Base-by-base conservation (phyloP, 2,797 vertebrate genomes). In the Linurgus olivaceus region DNA sequence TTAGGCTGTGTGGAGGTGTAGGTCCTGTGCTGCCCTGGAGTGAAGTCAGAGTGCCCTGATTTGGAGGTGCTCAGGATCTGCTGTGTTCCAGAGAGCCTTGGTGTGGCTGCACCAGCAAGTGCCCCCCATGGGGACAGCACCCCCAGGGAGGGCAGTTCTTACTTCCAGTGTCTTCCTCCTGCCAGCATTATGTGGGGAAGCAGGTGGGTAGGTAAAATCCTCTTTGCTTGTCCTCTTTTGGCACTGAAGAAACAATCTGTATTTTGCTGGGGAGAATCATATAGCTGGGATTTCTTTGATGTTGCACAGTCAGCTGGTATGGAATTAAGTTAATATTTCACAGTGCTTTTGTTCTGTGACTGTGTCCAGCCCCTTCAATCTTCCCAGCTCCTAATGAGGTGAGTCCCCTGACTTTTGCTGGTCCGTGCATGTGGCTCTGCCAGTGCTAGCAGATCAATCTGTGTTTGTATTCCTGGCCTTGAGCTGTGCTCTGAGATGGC, bases 251-350 rank as follows among this genome's bases (percentile, higher is more conserved):
- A 52, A 24, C 11, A 63, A 7, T 38, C 44, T 45, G 11, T 78
- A 3, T 51, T 77, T 72, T 52, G 6, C 52, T 78, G 20, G 18
- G 8, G 13, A 55, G 9, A 0, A 0, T 31, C 2, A 0, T 2
- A 1, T 26, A 77, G 65, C 35, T 81, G 67, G 8, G 16, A 15
- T 72, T 84, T 62, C 54, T 81, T 31, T 71, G 50, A 51, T 38
- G 25, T 47, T 40, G 35, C 16, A 16, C 4, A 0, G 48, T 55
- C 52, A 71, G 33, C 40, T 0, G 0, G 6, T 19, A 6, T 0
- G 3, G 73, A 80, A 75, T 71, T 59, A n/a, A 57, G 28, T 82
- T 88, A 80, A 59, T 63, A 16, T 67, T 88, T 74, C 61, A n/a
- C 31, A 40, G 65, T 26, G 26, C 6, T 48, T 67, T 86, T 83